Conservation (phyloP, 2,888 invertebrate genomes). For the Ligdia adustata region DNA sequence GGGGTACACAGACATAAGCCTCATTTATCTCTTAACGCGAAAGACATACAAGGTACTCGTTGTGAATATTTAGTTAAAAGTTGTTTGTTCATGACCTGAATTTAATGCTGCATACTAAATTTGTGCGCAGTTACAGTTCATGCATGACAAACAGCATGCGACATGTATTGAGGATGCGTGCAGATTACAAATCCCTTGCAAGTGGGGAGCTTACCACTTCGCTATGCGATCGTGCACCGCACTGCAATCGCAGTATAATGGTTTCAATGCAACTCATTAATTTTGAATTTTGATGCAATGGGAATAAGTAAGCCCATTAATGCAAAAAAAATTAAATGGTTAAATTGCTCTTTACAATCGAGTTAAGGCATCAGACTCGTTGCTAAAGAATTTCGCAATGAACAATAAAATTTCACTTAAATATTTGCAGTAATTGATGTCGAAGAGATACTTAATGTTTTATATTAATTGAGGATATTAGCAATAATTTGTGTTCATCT, state of each 20-base stretch:
- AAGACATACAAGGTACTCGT: constrained; percentile 40
- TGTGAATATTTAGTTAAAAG: constrained; percentile 62
- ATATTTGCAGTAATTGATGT: no score
- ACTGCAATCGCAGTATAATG: constrained; percentile 9
- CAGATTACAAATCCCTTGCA: constrained; percentile 33
- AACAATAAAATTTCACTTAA: no score
- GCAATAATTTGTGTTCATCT: background rate
- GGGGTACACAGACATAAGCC: constrained; percentile 24
- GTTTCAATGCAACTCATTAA: constrained; percentile 15
- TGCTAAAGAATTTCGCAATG: no score
- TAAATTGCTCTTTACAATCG: no score
- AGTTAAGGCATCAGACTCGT: no score
- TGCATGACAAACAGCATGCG: constrained; percentile 53
- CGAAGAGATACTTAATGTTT: no score
- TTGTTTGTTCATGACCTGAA: constrained; percentile 71
- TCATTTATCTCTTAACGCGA: constrained; percentile 25
- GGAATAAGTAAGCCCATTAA: no score
- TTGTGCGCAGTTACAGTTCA: constrained; percentile 49
- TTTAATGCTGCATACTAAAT: constrained; percentile 64
- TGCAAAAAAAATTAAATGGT: no score
- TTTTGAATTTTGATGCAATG: constrained; percentile 4
- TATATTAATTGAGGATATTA: no score
- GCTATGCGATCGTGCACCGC: constrained; percentile 13
- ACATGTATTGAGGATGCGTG: constrained; percentile 35
- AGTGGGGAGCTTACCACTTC: constrained; percentile 10